Percentiles rank a stretch among this genome's conserved stretches.
Evolutionary conservation across 92 coral and sea anemone species (phyloP).

Genomic region (Pocillopora meandrina): DNA sequence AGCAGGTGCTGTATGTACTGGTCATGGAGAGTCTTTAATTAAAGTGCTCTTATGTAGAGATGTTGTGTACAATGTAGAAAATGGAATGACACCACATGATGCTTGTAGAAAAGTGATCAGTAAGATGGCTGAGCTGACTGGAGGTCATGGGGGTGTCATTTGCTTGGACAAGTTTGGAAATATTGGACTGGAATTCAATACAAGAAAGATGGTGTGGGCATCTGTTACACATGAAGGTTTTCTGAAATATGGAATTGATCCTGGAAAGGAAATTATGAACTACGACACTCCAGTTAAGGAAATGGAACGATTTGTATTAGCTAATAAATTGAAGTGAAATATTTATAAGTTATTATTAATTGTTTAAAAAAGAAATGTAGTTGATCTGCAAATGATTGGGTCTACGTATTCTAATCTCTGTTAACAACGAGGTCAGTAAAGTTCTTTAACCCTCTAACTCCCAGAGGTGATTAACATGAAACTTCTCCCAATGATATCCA

Average conservation of each 20-base stretch:
- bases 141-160: constrained; percentile 85
- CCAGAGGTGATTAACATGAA: too few species aligned
- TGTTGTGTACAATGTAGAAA: constrained; percentile 72
- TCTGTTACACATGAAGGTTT: constrained; percentile 62
- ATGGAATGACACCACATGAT: constrained; percentile 48
- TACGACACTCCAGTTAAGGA: background rate
- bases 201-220: constrained; percentile 86
- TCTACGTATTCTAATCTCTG: too few species aligned
- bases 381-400: background rate
- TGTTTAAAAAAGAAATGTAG: background rate
- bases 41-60: constrained; percentile 87
- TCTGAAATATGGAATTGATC: constrained; percentile 69
- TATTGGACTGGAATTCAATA: constrained; percentile 72
- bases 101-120: constrained; percentile 65
- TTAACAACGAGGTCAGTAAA: too few species aligned
- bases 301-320: background rate
- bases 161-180: constrained; percentile 74
- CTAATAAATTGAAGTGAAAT: background rate
- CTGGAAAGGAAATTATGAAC: constrained; percentile 44
- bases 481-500: too few species aligned
- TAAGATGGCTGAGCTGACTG: constrained; percentile 57
- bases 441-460: too few species aligned
- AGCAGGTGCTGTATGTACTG: constrained; percentile 86
- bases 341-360: background rate
- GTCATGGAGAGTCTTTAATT: constrained; percentile 90